These are phyloP conservation scores for Mellilla xanthometata DNA, from an alignment of 2,888 invertebrate genomes.

Conservation along the genomic window DNA sequence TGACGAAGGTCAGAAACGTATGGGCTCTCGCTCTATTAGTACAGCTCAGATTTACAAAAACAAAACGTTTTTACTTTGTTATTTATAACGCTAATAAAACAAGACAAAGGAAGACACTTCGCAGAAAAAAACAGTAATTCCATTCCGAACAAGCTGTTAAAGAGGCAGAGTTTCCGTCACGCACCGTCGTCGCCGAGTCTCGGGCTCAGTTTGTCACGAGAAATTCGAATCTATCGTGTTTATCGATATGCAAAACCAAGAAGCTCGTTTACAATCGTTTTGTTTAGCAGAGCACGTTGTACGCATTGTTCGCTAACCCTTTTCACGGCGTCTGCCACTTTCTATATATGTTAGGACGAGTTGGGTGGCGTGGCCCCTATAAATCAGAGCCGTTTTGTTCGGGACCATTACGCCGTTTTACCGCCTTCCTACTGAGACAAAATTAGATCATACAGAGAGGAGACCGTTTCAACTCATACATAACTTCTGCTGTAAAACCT, in stretches of 20 bases:
- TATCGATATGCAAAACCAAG: conserved; percentile 35
- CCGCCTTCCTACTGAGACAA: conserved; percentile 74
- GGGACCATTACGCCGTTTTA: conserved; percentile 74
- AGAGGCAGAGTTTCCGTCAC: conserved; percentile 19
- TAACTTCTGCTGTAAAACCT: conserved; percentile 69
- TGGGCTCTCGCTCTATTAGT: too few relatives aligned
- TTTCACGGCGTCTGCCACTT: conserved; percentile 68
- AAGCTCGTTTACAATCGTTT: conserved; percentile 40
- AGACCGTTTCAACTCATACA: conserved; percentile 57
- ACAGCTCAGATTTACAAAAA: conserved; percentile 4
- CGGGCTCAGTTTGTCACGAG: conserved; percentile 15
- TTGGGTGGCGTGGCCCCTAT: conserved; percentile 65
- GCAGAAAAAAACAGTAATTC: conserved; percentile 13
- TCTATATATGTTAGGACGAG: conserved; percentile 65
- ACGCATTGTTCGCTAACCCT: conserved; percentile 63
- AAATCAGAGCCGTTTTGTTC: conserved; percentile 76
- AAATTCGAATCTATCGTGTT: conserved; percentile 17
- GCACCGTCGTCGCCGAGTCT: conserved; percentile 11
- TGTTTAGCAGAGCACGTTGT: conserved; percentile 52
- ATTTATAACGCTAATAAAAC: conserved; percentile 15
- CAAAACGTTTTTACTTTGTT: conserved; percentile 10
- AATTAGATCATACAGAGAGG: conserved; percentile 74
- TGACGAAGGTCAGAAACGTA: too few relatives aligned
- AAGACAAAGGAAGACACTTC: conserved; percentile 18
- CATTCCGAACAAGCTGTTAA: conserved; percentile 19